A percentile compares a stretch with the other conserved stretches of the same genome.
Evolutionary conservation across 2,113 vertebrate species (phyloP).

Genomic region (Cavia porcellus): DNA sequence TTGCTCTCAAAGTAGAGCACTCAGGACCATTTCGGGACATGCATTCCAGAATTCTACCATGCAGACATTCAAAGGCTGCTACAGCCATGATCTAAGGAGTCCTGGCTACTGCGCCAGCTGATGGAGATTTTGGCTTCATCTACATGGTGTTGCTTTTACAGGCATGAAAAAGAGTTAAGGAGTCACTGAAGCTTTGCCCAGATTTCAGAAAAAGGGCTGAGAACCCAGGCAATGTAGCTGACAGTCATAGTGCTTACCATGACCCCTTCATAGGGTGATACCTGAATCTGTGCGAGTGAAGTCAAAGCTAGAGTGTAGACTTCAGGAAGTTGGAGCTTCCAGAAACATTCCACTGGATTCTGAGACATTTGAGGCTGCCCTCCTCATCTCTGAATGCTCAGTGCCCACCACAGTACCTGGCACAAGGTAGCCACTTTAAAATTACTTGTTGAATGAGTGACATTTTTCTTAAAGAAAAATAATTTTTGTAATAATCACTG

Average conservation of each 20-base stretch:
- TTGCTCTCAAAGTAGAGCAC: neutral
- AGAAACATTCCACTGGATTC: neutral
- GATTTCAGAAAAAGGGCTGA: neutral
- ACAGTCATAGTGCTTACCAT: neutral
- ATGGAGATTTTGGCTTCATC: neutral
- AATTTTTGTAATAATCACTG: conserved; percentile 59
- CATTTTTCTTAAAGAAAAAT: conserved; percentile 45
- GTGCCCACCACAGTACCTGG: neutral
- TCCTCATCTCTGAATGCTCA: neutral
- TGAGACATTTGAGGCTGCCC: neutral
- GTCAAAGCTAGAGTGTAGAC: neutral
- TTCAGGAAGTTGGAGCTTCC: neutral
- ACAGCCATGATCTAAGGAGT: neutral
- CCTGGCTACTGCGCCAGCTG: neutral
- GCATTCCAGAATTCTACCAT: neutral
- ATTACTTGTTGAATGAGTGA: conserved; percentile 1
- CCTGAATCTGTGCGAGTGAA: neutral
- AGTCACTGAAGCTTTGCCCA: neutral
- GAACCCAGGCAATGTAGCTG: neutral
- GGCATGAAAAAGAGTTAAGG: neutral
- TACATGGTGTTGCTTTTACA: neutral
- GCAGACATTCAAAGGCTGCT: neutral
- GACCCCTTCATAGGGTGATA: neutral
- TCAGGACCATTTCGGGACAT: neutral
- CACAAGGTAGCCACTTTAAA: neutral